Base-by-base conservation (phyloP, 1,140 invertebrate genomes). In the Lethocerus indicus region DNA sequence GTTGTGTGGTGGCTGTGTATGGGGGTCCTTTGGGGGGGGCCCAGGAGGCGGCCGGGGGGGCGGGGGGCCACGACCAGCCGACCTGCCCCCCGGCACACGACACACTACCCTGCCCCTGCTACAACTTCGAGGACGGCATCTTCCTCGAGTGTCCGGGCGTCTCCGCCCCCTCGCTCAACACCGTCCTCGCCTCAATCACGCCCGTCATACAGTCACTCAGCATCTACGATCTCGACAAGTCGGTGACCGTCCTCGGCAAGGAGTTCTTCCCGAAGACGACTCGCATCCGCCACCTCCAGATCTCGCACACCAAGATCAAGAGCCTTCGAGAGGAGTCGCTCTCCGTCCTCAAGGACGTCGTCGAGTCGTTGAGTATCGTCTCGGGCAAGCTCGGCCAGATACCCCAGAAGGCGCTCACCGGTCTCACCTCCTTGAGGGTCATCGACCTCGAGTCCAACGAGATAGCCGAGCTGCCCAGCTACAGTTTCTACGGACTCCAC, bases 61-160 rank as follows among this genome's bases (percentile, higher is more conserved):
- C 25, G 14, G 48, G 36, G 27, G 21, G 25, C 47, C 12, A 21
- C 23, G 23, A 21, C 52, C 16, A 36, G n/a, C 23, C 54, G 16
- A 24, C 54, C 23, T 85, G 82, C 60, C 82, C 82, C 32, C 75
- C 71, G 56, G n/a, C n/a, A n/a, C n/a, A n/a, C n/a, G 75, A 78
- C 55, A 82, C 78, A 60, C 78, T 80, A 14, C 76, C 76, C 55
- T 93, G 88, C 67, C 81, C 85, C 1, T 92, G 88, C 65, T 90
- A 89, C 69, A 83, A 84, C 66, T 86, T 89, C 62, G 84, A 89
- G 63, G 85, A 89, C 67, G 87, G 85, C 25, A 71, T 91, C 44
- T 88, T 87, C 67, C 69, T 92, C 54, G 87, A 93, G 66, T 93
- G 88, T 62, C 81, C 86, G 16, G 81, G 76, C 48, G 80, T 79